Percentiles rank a stretch among this genome's conserved stretches.
Conservation (phyloP, 2,113 vertebrate species). For the Halichoerus grypus region DNA sequence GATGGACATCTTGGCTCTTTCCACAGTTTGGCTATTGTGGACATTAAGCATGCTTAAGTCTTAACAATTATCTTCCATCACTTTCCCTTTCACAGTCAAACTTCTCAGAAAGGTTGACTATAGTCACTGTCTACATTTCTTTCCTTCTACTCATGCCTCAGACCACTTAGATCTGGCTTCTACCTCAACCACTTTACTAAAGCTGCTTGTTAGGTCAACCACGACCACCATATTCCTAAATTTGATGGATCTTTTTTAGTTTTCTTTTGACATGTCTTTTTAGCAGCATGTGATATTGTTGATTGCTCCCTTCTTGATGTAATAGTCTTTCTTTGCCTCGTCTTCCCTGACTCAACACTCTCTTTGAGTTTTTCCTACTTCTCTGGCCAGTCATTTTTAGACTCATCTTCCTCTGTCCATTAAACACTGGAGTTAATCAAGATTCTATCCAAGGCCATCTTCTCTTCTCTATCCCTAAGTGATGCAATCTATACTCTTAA, state of each 20-base stretch:
- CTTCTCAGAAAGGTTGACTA: background rate
- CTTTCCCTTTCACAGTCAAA: background rate
- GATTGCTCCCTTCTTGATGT: background rate
- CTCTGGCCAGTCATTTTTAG: background rate
- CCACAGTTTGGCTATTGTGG: too few species aligned
- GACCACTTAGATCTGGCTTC: background rate
- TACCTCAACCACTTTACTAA: background rate
- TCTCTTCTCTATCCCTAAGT: slow-evolving; percentile 3
- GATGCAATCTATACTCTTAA: background rate
- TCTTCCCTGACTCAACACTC: background rate
- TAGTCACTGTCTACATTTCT: background rate
- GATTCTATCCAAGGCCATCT: background rate
- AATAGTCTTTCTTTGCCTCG: background rate
- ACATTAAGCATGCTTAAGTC: background rate
- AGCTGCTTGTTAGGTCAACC: background rate
- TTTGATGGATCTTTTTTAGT: background rate
- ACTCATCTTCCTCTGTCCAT: background rate
- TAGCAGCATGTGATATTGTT: background rate
- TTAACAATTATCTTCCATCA: background rate
- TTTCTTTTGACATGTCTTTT: background rate
- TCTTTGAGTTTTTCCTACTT: background rate
- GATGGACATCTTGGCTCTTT: too few species aligned
- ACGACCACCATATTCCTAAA: background rate
- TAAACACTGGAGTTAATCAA: background rate
- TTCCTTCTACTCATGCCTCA: background rate